A percentile compares a stretch with the other conserved stretches of the same genome.
These are phyloP conservation scores for Catonia carolina DNA, from an alignment of 2,888 invertebrate species.

Conservation along the genomic window DNA sequence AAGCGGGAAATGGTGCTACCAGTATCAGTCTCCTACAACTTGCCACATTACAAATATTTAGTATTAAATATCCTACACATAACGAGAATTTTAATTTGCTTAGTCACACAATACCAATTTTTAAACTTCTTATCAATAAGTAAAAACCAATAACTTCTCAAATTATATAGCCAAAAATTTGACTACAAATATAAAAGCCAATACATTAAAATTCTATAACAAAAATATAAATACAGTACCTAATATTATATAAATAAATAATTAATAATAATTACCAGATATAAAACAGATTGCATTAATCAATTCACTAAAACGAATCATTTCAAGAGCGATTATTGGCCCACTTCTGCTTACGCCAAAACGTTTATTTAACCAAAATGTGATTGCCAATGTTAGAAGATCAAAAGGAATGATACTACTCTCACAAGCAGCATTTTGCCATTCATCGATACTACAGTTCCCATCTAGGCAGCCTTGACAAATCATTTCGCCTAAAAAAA, in stretches of 20 bases:
- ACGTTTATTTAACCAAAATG: constrained; percentile 58
- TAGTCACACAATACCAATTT: too few relatives aligned
- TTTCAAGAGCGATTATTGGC: constrained; percentile 51
- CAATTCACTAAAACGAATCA: constrained; percentile 60
- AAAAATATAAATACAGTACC: too few relatives aligned
- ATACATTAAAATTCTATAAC: too few relatives aligned
- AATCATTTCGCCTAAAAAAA: constrained; percentile 41
- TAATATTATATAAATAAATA: neutral
- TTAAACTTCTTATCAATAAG: too few relatives aligned
- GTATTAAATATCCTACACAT: too few relatives aligned
- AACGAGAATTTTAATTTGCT: too few relatives aligned
- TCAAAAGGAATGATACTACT: constrained; percentile 55
- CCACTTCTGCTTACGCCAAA: constrained; percentile 36
- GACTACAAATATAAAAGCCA: too few relatives aligned
- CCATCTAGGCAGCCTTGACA: constrained; percentile 43
- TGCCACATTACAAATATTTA: too few relatives aligned
- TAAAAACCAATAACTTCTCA: too few relatives aligned
- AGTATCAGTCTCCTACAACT: too few relatives aligned
- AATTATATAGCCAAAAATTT: too few relatives aligned
- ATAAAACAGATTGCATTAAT: constrained; percentile 59
- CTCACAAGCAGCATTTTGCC: constrained; percentile 41
- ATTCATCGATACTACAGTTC: constrained; percentile 40
- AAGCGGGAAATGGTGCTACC: too few relatives aligned
- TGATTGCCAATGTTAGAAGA: constrained; percentile 61
- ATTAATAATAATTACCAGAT: constrained; percentile 42